These are phyloP conservation scores for Apogon talboti DNA, from an alignment of 2,797 vertebrate species.

Conservation along the genomic window DNA sequence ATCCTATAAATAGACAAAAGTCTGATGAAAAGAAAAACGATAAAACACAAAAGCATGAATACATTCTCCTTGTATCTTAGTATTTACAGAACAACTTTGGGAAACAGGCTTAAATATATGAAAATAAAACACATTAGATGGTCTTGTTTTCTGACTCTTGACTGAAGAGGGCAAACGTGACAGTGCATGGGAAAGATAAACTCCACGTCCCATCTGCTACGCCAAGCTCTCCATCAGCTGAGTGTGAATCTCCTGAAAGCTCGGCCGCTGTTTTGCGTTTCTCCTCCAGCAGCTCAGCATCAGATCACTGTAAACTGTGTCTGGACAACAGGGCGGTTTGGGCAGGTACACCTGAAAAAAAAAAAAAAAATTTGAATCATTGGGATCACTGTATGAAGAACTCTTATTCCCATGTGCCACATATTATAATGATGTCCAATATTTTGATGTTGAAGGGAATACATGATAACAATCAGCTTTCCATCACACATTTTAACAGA, in stretches of 20 bases:
- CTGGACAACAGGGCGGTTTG: conserved; percentile 90
- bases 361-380: no score
- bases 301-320: conserved; percentile 88
- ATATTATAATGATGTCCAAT: no score
- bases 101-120: conserved; percentile 14
- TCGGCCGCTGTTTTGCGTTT: conserved; percentile 92
- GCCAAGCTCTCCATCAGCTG: conserved; percentile 83
- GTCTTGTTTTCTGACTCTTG: conserved; percentile 13
- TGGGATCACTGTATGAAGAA: no score
- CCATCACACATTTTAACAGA: no score
- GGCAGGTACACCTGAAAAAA: conserved; percentile 89
- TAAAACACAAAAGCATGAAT: conserved; percentile 56
- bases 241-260: conserved; percentile 91
- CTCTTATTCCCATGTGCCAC: no score
- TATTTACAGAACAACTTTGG: conserved; percentile 47
- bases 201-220: conserved; percentile 41
- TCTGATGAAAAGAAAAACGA: conserved; percentile 45
- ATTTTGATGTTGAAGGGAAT: no score
- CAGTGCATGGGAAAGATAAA: conserved; percentile 14
- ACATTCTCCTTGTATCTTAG: conserved; percentile 15
- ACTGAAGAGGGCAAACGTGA: conserved; percentile 4
- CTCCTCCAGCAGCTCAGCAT: conserved; percentile 97
- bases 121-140: conserved; percentile 11
- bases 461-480: no score
- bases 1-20: conserved; percentile 57